Base-by-base conservation (phyloP, 2,888 invertebrate species). In the Polymixis lichenea region DNA sequence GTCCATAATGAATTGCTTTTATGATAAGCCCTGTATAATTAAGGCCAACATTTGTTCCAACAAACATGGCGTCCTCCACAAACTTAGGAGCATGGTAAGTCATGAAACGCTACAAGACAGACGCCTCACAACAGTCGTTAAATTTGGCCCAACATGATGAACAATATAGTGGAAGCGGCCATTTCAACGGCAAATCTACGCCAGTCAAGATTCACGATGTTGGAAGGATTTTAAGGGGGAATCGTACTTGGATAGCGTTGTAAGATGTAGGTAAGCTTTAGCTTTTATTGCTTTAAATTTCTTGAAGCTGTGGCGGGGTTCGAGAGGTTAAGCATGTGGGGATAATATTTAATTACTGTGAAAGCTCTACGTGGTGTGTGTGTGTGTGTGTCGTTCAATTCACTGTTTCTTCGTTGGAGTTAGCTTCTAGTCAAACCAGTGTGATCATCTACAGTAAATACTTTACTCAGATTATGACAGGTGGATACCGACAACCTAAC, bases 231-330 rank as follows among this genome's bases (percentile, higher is more conserved):
- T 87, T 84, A 89, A 87, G 88, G 87, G 84, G 81, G 78, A 75
- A 79, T 86, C 83, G 85, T 89, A 80, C 87, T 89, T 83, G 88
- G 91, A 89, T 88, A 87, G 83, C 78, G 85, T 88, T 90, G 90
- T 89, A 88, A 89, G 87, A 84, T 79, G 86, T 81, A 87, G 87
- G 89, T 86, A 87, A 88, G 88, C 85, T 88, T 85, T 75, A 69
- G 73, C 72, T 88, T 90, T 90, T 91, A 91, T 90, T 84, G 78
- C 84, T 84, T 71, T 72, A 82, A 86, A 89, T 87, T 89, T 67
- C 74, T 56, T 78, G 58, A 75, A 65, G 72, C 80, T 82, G 73
- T 55, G 69, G 43, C 56, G 51, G 53, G 2, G 53, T 15, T 28
- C n/a, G 43, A 68, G 38, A 32, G 66, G 64, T 71, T 74, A 61